Base-by-base conservation (phyloP, 2,888 invertebrate species). In the Scaeva pyrastri region DNA sequence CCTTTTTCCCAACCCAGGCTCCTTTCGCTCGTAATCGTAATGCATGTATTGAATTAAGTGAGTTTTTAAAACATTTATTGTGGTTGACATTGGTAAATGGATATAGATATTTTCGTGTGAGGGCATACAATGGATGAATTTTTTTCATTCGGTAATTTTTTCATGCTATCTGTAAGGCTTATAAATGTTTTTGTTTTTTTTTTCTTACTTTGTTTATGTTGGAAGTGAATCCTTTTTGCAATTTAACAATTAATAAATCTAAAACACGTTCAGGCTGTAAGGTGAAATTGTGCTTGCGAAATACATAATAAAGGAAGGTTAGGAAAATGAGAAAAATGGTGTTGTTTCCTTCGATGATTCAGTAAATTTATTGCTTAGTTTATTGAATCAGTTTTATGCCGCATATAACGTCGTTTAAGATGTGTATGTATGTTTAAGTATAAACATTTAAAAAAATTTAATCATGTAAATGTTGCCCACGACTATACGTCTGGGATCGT, bases 11-110 rank as follows among this genome's bases (percentile, higher is more conserved):
- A 26, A 39, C 11, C n/a, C 1, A 56, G 2, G 39, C 12, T n/a
- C n/a, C n/a, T n/a, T n/a, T n/a, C 3, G 1, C 31, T 58, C 60
- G 6, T 58, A 56, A 36, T 23, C 56, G 39, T 41, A 73, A 60
- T 50, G 50, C 73, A 73, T 60, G 39, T 55, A 31, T 75, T 56
- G 48, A 55, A 66, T 66, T 36, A 31, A 75, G 36, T 56, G 55
- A 75, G 43, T 66, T 66, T 55, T 23, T 39, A 23, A 45, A 66
- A 66, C 31, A 75, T 43, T 31, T 66, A 56, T 75, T 64, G 26
- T 31, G 41, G 41, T 26, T 19, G 41, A 74, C 43, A 31, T 14
- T 55, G 45, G 31, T 55, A 55, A 55, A 74, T 74, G 74, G 74
- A 31, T 64, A 36, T 74, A n/a, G n/a, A n/a, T n/a, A 21, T 62